phyloP scores from a whole-genome alignment of 2,797 vertebrate species.

The Alca torda region DNA sequence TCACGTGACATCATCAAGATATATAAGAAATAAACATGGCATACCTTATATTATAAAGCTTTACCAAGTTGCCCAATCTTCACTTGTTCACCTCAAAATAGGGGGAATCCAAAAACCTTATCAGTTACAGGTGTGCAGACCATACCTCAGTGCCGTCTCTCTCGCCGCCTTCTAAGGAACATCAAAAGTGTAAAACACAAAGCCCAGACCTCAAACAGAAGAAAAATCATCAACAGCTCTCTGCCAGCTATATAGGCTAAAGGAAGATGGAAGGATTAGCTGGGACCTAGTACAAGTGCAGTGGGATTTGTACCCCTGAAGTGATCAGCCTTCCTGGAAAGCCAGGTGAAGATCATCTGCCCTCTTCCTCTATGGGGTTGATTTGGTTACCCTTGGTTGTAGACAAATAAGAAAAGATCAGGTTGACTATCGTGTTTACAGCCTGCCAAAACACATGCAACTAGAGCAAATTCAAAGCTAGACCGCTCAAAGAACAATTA shows the following conservation, averaged over 20 bases:
- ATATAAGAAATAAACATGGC: background rate
- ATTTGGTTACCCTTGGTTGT: background rate
- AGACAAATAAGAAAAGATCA: background rate
- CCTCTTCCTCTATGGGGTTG: background rate
- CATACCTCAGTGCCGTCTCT: background rate
- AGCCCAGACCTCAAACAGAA: background rate
- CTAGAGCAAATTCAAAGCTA: background rate
- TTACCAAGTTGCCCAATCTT: background rate
- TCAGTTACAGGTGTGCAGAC: background rate
- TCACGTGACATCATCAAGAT: background rate
- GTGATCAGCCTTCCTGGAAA: rapidly evolving
- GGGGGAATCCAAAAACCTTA: rapidly evolving
- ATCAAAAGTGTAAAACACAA: background rate
- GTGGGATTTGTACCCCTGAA: background rate
- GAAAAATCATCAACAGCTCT: background rate
- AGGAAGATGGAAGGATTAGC: background rate
- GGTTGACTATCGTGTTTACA: background rate
- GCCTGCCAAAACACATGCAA: background rate
- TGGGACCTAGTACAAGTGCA: too few relatives aligned
- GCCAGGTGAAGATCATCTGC: background rate
- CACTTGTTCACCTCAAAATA: background rate
- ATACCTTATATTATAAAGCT: background rate
- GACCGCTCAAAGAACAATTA: background rate
- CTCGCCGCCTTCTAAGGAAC: background rate
- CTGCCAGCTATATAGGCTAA: background rate